Evolutionary conservation across 1,140 invertebrate genomes (phyloP).

Genomic region (Maconellicoccus hirsutus): DNA sequence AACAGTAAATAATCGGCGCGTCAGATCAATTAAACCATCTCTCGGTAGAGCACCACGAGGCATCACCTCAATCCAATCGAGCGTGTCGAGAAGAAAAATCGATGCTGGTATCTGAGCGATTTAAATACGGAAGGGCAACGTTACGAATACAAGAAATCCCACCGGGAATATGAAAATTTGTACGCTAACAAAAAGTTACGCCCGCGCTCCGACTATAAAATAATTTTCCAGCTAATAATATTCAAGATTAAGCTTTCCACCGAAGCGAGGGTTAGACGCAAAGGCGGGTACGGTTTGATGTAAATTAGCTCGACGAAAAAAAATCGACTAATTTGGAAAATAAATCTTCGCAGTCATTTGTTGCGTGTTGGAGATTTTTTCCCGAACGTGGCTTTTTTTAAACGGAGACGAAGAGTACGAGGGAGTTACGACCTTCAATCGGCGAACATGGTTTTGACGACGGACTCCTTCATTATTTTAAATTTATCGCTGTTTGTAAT

Average conservation of each 20-base stretch:
- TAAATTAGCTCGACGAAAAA: background rate
- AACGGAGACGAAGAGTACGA: no score
- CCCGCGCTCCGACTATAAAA: background rate
- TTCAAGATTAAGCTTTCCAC: background rate
- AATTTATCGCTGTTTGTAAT: background rate
- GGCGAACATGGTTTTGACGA: background rate
- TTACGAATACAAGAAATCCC: no score
- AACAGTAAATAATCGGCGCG: no score
- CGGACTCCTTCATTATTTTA: background rate
- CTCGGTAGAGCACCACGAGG: no score
- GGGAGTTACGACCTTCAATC: background rate
- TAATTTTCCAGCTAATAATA: background rate
- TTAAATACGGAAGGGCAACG: no score
- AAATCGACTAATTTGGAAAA: background rate
- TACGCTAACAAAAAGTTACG: no score
- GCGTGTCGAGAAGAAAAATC: no score
- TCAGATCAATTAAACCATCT: no score
- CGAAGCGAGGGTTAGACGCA: background rate
- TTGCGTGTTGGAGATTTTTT: background rate
- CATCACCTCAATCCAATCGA: no score
- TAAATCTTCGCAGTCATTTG: background rate
- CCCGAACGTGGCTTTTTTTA: no score
- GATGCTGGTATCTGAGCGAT: no score
- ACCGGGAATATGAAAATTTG: no score
- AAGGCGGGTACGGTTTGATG: background rate